Evolutionary conservation across 2,113 vertebrate species (phyloP), one percentile per base, ranked within the genome.

Genomic region (Bagarius yarrelli): DNA sequence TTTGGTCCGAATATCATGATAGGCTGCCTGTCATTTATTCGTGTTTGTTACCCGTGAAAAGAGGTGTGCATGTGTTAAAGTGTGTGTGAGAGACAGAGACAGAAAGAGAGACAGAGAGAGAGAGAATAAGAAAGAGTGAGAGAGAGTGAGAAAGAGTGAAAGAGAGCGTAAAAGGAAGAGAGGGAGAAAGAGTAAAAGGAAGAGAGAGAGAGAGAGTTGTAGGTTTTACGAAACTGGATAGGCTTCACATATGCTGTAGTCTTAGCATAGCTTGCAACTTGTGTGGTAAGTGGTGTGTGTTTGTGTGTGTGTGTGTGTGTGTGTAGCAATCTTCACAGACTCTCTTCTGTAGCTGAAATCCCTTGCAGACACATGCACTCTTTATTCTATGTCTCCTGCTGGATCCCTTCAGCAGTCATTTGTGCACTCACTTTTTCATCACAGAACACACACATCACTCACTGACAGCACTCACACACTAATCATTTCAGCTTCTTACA

Each of bases 341-440:
- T 52, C 59, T 75, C 80, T 19, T 67, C 61, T 67, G 80, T 76
- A 66, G 80, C 66, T 86, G 34, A 63, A 57, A 74, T 85, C 81
- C 40, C 78, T 79, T 32, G 47, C 63, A 76, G 73, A 50, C 72
- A 76, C 34, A 76, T 27, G 30, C 16, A 0, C 34, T 76, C 47
- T 84, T 86, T 87, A 76, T 76, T 57, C 60, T 36, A 30, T 60
- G 56, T 79, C 71, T 74, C 36, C 55, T 60, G 81, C 78, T 84
- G 61, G 40, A 82, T 79, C 86, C 86, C 85, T 83, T 84, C 85
- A 60, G 84, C 79, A 78, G 83, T 86, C 67, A 63, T 50, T 66
- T 70, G 56, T 53, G 60, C 82, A 69, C 76, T 69, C 55, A 57
- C 79, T 74, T 76, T 52, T 81, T 77, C 60, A 70, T 73, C 32